These are phyloP conservation scores for Lepus europaeus DNA, from an alignment of 2,113 vertebrate species.

Conservation along the genomic window DNA sequence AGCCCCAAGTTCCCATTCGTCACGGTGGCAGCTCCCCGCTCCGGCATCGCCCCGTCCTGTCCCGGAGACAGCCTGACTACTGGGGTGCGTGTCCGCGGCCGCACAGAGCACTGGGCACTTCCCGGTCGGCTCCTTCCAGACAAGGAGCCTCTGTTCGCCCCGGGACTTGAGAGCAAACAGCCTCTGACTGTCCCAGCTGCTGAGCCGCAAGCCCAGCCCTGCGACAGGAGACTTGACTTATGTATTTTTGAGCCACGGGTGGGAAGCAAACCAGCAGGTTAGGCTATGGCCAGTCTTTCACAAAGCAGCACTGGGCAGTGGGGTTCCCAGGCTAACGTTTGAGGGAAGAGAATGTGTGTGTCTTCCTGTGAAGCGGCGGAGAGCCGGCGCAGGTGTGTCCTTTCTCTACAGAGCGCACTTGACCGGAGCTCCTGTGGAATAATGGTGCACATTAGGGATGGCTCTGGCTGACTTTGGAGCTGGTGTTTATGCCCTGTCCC, in stretches of 20 bases:
- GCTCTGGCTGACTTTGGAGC: slow-evolving; percentile 35
- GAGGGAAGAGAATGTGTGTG: slow-evolving; percentile 29
- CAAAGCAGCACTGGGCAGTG: not conserved
- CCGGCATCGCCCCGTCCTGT: not conserved
- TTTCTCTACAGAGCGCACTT: slow-evolving; percentile 48
- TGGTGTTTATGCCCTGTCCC: slow-evolving; percentile 25
- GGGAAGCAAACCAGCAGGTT: slow-evolving; percentile 53
- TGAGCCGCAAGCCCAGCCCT: not conserved
- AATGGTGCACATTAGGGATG: not conserved
- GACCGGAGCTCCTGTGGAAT: not conserved
- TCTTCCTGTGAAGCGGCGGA: slow-evolving; percentile 57
- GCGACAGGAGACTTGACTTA: slow-evolving; percentile 47
- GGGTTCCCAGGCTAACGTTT: slow-evolving; percentile 1
- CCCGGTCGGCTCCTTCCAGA: slow-evolving; percentile 76
- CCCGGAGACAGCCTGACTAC: slow-evolving; percentile 71
- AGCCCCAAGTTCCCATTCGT: slow-evolving; percentile 55
- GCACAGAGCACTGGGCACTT: slow-evolving; percentile 70
- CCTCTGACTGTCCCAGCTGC: slow-evolving; percentile 63
- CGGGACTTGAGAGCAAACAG: slow-evolving; percentile 63
- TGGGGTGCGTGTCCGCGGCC: slow-evolving; percentile 64
- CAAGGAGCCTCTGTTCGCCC: slow-evolving; percentile 79
- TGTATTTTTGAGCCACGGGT: slow-evolving; percentile 42
- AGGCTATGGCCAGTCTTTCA: slow-evolving; percentile 13
- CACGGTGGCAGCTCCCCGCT: not conserved
- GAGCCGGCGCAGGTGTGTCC: slow-evolving; percentile 40